phyloP scores from a whole-genome alignment of 2,888 invertebrate genomes.

The Petrophora chlorosata region DNA sequence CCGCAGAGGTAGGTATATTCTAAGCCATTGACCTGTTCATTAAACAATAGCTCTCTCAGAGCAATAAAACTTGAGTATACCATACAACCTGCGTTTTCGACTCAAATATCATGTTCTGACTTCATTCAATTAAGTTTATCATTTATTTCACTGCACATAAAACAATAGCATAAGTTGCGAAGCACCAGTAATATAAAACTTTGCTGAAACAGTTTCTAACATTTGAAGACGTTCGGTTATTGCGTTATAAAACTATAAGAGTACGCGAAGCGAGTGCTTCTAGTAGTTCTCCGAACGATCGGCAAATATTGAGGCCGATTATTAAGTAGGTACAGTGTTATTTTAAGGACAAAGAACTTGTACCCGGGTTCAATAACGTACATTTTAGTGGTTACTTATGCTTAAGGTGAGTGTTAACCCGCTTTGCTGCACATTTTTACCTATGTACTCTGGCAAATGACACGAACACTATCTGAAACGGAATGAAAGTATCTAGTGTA shows the following conservation, averaged over 20 bases:
- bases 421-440: too few species aligned
- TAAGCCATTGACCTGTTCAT: too few species aligned
- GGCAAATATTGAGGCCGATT: conserved; percentile 27
- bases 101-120: background rate
- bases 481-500: too few species aligned
- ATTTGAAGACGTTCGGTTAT: conserved; percentile 59
- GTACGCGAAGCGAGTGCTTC: conserved; percentile 49
- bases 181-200: conserved; percentile 55
- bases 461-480: too few species aligned
- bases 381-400: too few species aligned
- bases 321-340: conserved; percentile 3
- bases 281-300: conserved; percentile 55
- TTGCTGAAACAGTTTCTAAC: conserved; percentile 31
- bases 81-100: background rate
- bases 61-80: too few species aligned
- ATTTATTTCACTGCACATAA: conserved; percentile 34
- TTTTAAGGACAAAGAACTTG: too few species aligned
- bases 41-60: too few species aligned
- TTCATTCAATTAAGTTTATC: conserved; percentile 27
- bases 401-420: too few species aligned
- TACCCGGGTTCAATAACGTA: too few species aligned
- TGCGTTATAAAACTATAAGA: conserved; percentile 70
- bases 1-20: too few species aligned
- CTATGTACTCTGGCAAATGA: too few species aligned
- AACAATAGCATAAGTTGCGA: conserved; percentile 52